Evolutionary conservation across 2,797 vertebrate species (phyloP).

Genomic region (Perodicticus potto): DNA sequence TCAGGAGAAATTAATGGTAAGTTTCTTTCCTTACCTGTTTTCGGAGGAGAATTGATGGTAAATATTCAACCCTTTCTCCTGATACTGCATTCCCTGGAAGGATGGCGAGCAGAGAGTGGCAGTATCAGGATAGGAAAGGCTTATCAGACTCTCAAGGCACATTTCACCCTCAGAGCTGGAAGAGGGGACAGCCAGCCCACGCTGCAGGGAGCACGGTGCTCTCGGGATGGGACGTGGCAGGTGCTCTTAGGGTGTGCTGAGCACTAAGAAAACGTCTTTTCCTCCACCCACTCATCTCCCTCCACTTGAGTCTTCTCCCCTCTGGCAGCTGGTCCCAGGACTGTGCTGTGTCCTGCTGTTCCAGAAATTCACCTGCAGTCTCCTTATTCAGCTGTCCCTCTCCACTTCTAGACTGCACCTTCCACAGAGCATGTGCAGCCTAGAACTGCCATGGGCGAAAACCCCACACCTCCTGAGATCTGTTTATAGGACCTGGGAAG

Average conservation of each 20-base stretch:
- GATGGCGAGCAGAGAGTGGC: not conserved
- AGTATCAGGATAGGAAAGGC: not conserved
- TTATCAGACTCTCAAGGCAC: not conserved
- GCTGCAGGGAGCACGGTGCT: not conserved
- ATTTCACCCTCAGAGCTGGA: not conserved
- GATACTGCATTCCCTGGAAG: slow-evolving; percentile 31
- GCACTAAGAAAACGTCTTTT: too few species aligned
- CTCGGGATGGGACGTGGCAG: too few species aligned
- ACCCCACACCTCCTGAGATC: not conserved
- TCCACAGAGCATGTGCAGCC: not conserved
- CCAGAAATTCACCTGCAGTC: not conserved
- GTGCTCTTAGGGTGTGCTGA: not conserved
- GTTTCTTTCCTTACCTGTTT: slow-evolving; percentile 34
- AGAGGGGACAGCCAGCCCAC: not conserved
- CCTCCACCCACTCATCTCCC: fast-evolving
- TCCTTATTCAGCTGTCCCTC: not conserved
- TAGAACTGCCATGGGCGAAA: not conserved
- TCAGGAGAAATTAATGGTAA: slow-evolving; percentile 67
- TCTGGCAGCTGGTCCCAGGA: not conserved
- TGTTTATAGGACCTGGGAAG: not conserved
- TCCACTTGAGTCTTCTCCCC: not conserved
- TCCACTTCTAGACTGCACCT: fast-evolving
- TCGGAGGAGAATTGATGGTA: slow-evolving; percentile 64
- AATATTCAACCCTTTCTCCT: slow-evolving; percentile 55
- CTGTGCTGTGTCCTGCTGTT: not conserved